Base-by-base conservation (phyloP, 2,797 vertebrate genomes). In the Premnoplex brunnescens region DNA sequence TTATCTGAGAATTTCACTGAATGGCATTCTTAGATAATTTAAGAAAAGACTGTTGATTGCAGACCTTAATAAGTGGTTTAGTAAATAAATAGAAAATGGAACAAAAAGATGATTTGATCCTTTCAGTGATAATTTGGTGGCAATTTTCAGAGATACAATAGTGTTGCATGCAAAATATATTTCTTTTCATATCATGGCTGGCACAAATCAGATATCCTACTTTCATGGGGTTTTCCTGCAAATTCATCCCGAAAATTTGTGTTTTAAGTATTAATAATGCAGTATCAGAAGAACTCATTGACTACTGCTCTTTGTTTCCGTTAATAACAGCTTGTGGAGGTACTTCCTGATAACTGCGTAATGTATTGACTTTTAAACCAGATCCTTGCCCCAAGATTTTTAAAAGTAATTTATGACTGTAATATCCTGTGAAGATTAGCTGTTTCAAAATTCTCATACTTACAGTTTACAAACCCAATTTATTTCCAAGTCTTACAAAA, bases 51-150 rank as follows among this genome's bases (percentile, higher is more conserved):
- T 71, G 59, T 54, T 94, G 41, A 93, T 89, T 91, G 43, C 77
- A 72, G 86, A 88, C 54, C 23, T 91, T 69, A 26, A 4, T 80
- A 77, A 96, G 49, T 60, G 54, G 46, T 88, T 93, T 93, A 62
- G 72, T 89, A 95, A 97, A 93, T 77, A 95, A 93, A 87, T 58
- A 91, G 21, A 80, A 71, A 82, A 80, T 32, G n/a, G 49, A 94
- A 94, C 64, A 89, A 95, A 93, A 92, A 76, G 54, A 91, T 52
- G n/a, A 83, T 58, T 91, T 48, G 62, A 74, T 91, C 55, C 76
- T 93, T 94, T 71, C 90, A 88, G 32, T 59, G 51, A 51, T 58
- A 91, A 85, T 83, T 90, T 86, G 27, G 39, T 3, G 3, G 28
- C 69, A 93, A 66, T 94, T 84, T 95, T 87, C 8, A 2, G 51